Conservation (phyloP, 2,113 vertebrate genomes). For the Cyanoderma ruficeps region DNA sequence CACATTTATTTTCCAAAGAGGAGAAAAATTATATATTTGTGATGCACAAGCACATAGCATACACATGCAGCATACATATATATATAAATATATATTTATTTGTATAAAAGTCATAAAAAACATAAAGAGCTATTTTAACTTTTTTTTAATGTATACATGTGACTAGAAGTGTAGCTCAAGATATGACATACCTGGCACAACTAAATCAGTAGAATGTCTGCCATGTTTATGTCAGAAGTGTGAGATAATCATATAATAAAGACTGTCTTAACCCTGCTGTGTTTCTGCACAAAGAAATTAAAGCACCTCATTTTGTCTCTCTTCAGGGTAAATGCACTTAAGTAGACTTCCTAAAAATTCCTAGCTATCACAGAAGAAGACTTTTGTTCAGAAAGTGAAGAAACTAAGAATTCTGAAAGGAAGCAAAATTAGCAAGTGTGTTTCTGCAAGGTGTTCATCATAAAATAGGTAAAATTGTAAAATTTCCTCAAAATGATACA, state of each 20-base stretch:
- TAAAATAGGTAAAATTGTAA: neutral
- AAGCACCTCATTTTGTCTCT: neutral
- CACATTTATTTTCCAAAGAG: neutral
- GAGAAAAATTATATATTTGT: neutral
- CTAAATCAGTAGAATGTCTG: neutral
- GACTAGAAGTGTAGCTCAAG: neutral
- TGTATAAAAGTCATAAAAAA: neutral
- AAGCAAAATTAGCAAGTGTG: neutral
- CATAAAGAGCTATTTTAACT: neutral
- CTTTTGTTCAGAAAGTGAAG: neutral
- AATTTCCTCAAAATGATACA: neutral
- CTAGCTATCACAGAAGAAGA: neutral
- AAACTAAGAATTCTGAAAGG: neutral
- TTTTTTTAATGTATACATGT: neutral
- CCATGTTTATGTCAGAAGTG: neutral
- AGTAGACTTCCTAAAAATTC: neutral
- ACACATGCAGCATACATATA: neutral
- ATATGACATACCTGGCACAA: neutral
- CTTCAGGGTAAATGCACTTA: neutral
- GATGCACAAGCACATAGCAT: neutral
- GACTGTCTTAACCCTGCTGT: neutral
- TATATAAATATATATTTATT: accelerated
- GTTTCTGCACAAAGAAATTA: neutral
- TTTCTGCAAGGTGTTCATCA: neutral
- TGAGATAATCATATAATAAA: neutral